A percentile compares a stretch with the other conserved stretches of the same genome.
phyloP scores from a whole-genome alignment of 2,113 vertebrate genomes.

The Puffinus mauretanicus region DNA sequence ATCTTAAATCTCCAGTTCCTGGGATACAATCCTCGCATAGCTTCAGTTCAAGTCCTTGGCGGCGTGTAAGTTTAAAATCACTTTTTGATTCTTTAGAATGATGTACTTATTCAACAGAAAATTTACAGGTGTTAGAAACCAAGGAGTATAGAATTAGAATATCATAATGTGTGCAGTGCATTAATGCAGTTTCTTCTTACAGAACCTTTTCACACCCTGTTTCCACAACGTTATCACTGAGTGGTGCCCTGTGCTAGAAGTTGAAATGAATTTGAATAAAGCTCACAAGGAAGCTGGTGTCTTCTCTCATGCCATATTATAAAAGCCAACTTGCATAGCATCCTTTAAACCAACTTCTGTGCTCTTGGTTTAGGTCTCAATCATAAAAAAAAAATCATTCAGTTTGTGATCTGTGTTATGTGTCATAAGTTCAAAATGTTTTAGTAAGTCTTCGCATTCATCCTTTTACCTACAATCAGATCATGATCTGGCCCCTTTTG shows the following conservation, averaged over 20 bases:
- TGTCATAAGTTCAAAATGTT: not conserved
- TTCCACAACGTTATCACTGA: not conserved
- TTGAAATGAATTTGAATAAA: not conserved
- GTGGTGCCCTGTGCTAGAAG: not conserved
- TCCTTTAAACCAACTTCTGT: not conserved
- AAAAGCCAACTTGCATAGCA: not conserved
- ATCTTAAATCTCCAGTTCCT: slow-evolving; percentile 77
- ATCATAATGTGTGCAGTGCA: not conserved
- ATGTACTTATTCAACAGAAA: not conserved
- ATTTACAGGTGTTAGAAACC: not conserved
- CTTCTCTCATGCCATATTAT: not conserved
- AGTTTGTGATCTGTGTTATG: not conserved
- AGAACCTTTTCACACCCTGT: not conserved
- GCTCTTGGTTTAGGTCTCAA: not conserved
- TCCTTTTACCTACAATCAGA: not conserved
- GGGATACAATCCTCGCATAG: slow-evolving; percentile 79
- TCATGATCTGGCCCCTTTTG: not conserved
- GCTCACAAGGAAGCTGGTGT: not conserved
- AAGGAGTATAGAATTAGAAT: not conserved
- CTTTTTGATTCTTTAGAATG: not conserved
- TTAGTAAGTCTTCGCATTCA: not conserved
- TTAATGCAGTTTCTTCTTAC: not conserved
- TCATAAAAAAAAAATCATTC: not conserved
- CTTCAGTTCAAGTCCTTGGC: slow-evolving; percentile 87
- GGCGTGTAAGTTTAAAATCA: slow-evolving; percentile 86